Base-by-base conservation (phyloP, 1,140 invertebrate species). In the Drosophila eugracilis region DNA sequence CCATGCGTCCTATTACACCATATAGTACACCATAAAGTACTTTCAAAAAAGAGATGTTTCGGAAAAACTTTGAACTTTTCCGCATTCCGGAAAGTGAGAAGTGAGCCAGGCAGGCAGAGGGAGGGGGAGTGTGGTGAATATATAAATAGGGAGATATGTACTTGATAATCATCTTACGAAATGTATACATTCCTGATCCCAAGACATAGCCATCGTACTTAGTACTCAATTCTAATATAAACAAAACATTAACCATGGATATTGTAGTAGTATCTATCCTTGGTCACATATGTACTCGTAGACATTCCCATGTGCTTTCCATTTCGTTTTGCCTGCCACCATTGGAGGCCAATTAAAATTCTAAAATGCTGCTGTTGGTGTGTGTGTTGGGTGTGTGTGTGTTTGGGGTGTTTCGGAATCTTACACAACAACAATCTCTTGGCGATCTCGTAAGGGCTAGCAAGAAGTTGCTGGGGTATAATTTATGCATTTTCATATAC, bases 321-420 rank as follows among this genome's bases (percentile, higher is more conserved):
- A 12, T 32, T 32, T 12, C 7, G 30, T 42, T 1, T 42, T 28
- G 24, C 22, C 10, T 14, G 9, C 37, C 14, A 14, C 37, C 14
- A 53, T 17, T 39, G 15, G 22, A 34, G n/a, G 17, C 78, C 79
- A 83, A 83, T 83, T 83, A 83, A 83, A 83, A 84, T 83, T 78
- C 79, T 63, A 62, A 75, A 84, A 70, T 59, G 41, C 58, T 66
- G 66, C 50, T 32, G 22, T 19, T 9, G 32, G n/a, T n/a, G n/a
- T n/a, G n/a, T n/a, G n/a, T n/a, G n/a, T n/a, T n/a, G n/a, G n/a
- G n/a, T n/a, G n/a, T n/a, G n/a, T n/a, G n/a, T n/a, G n/a, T n/a
- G n/a, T n/a, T n/a, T n/a, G n/a, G n/a, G n/a, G n/a, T n/a, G n/a
- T n/a, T n/a, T 21, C 21, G 41, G 53, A 48, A 57, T 32, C 26